Base-by-base conservation (phyloP, 2,888 invertebrate genomes). In the Itoplectis maculator region DNA sequence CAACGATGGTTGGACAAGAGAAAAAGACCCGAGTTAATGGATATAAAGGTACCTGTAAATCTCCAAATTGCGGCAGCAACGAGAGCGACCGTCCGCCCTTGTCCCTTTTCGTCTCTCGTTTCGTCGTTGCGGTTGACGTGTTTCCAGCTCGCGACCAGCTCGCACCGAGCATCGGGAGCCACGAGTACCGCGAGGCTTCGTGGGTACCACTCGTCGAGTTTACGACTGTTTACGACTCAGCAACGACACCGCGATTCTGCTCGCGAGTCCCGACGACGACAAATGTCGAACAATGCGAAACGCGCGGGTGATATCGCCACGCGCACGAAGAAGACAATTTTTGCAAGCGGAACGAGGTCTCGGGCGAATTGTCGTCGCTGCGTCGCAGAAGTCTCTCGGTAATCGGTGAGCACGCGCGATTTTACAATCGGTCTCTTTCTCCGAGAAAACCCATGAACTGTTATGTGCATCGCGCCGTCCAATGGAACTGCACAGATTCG, bases 161-260 rank as follows among this genome's bases (percentile, higher is more conserved):
- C n/a, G n/a, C n/a, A n/a, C n/a, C n/a, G n/a, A n/a, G n/a, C n/a
- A n/a, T n/a, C n/a, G n/a, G n/a, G n/a, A n/a, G 40, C 68, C 69
- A 66, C 69, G 47, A 66, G 61, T 70, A 82, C 63, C 69, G 29
- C 69, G 73, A 49, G 47, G 77, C 85, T 85, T 84, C 75, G 86
- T 86, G 86, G 82, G 84, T 86, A 86, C 88, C 88, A 87, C 86
- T 88, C n/a, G n/a, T n/a, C n/a, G n/a, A n/a, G n/a, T n/a, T n/a
- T n/a, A n/a, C 88, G 88, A 88, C 81, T 3, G 29, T 90, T 88
- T 89, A 90, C 87, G 89, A 89, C 65, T 82, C 80, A 56, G 79
- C 78, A 68, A 76, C 73, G 45, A 69, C 82, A 45, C 29, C 54
- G 40, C 37, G 59, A 49, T 61, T 54, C 65, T 73, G 18, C 9